Base-by-base conservation (phyloP, 2,797 vertebrate genomes). In the Crenichthys baileyi region DNA sequence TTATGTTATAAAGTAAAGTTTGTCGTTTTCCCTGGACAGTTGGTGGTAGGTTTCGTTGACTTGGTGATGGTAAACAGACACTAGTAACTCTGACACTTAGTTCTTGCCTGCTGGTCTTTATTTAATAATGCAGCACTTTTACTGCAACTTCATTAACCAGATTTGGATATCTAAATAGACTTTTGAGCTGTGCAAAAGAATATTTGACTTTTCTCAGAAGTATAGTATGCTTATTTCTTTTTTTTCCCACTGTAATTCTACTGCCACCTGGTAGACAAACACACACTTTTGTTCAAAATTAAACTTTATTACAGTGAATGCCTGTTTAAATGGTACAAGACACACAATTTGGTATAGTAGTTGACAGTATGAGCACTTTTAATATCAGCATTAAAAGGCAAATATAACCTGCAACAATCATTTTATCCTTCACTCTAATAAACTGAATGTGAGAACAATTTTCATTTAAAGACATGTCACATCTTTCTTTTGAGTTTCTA, bases 211-310 rank as follows among this genome's bases (percentile, higher is more conserved):
- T 68, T 61, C 50, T 24, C 3, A 46, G 56, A 4, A 41, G 70
- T 55, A 0, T 39, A 31, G 16, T 1, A 12, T n/a, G 26, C 0
- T 4, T 18, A 26, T 72, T 11, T 7, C 6, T 24, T 26, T 12
- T 60, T 8, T 7, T 2, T 20, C 46, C 15, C 0, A 4, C 5
- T 39, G 41, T 41, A 18, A n/a, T 31, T 26, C 50, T 83, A 50
- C 87, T 90, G 92, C 79, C 92, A 90, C 53, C 94, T 95, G 79
- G 67, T 94, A 94, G 92, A 0, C 73, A 87, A 78, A 84, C 76
- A 65, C 8, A 31, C 48, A 5, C 55, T 46, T 18, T 26, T 29
- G 31, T 71, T 82, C 29, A 24, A 89, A 91, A 89, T 73, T 1
- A 56, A 77, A 80, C 61, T 91, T 93, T 87, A 91, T 91, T 92